Evolutionary conservation across 2,113 vertebrate species (phyloP).

Genomic region (Cynoglossus semilaevis): DNA sequence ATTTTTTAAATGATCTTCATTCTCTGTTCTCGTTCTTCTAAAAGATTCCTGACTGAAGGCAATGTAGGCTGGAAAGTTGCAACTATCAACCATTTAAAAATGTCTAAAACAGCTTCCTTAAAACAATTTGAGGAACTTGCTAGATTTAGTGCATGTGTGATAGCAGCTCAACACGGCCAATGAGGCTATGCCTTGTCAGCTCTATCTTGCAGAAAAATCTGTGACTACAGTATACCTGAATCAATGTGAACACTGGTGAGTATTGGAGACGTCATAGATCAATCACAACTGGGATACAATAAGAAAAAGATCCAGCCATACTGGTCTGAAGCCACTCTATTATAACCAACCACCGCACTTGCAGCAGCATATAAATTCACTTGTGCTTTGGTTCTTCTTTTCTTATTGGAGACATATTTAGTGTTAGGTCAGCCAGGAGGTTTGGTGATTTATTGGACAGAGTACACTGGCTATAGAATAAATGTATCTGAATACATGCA

Average conservation of each 20-base stretch:
- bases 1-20: too few relatives aligned
- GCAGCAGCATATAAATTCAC: slow-evolving; percentile 1
- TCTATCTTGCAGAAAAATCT: not conserved
- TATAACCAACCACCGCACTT: not conserved
- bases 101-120: not conserved
- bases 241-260: not conserved
- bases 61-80: too few relatives aligned
- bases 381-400: not conserved
- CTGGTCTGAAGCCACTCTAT: not conserved
- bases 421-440: not conserved
- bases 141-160: not conserved
- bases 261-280: not conserved
- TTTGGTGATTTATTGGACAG: not conserved
- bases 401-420: not conserved
- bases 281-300: not conserved
- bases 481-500: not conserved
- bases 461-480: too few relatives aligned
- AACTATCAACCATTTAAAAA: too few relatives aligned
- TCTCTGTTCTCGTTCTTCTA: too few relatives aligned
- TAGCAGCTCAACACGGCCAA: not conserved
- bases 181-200: not conserved
- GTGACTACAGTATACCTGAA: not conserved
- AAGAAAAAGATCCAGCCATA: not conserved
- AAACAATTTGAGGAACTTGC: not conserved
- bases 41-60: too few relatives aligned